These are phyloP conservation scores for Numida meleagris DNA, from an alignment of 2,113 vertebrate genomes.

Conservation along the genomic window DNA sequence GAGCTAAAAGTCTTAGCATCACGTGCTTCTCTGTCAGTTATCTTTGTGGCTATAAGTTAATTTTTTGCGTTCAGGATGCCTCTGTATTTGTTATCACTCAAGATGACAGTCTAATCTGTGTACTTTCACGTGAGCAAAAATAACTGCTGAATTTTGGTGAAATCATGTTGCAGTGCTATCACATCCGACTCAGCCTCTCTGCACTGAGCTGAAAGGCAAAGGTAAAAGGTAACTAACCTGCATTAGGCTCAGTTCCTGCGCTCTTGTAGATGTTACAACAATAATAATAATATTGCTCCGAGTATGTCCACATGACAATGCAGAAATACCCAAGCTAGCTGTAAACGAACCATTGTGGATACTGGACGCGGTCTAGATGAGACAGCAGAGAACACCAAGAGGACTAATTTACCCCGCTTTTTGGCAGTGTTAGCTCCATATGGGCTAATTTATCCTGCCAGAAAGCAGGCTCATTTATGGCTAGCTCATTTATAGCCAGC, in stretches of 20 bases:
- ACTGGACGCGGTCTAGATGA: background rate
- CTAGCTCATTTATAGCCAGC: conserved; percentile 31
- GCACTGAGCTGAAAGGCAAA: background rate
- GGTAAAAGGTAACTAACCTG: background rate
- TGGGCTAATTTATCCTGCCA: conserved; percentile 29
- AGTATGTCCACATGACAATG: background rate
- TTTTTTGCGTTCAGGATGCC: background rate
- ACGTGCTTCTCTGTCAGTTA: background rate
- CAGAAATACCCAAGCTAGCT: background rate
- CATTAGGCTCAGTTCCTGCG: background rate
- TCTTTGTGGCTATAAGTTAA: background rate
- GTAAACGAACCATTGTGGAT: background rate
- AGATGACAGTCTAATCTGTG: background rate
- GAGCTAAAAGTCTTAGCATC: background rate
- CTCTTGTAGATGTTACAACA: background rate
- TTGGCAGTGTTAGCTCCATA: conserved; percentile 21
- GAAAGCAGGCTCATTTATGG: conserved; percentile 7
- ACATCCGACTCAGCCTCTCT: background rate
- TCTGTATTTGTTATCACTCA: background rate
- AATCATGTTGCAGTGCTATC: background rate
- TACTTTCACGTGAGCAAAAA: background rate
- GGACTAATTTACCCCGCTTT: conserved; percentile 23
- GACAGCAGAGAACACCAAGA: conserved; percentile 12
- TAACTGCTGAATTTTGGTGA: background rate
- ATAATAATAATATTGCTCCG: background rate